A percentile compares a stretch with the other conserved stretches of the same genome.
Conservation (phyloP, 2,113 vertebrate genomes). For the Thalassoma bifasciatum region DNA sequence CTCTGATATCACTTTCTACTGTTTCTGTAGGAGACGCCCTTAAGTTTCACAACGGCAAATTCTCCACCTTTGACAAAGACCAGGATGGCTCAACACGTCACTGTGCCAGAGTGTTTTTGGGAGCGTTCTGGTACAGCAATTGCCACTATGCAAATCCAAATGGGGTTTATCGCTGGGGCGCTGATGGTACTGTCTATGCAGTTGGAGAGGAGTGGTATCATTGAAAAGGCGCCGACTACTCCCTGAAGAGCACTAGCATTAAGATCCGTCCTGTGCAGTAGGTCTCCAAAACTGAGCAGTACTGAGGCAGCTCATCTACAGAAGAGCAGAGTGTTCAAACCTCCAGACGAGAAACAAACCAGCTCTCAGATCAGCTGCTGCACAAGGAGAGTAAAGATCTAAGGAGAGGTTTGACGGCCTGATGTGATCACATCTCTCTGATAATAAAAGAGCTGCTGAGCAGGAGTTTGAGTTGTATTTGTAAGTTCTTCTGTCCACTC, state of each 20-base stretch:
- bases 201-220: fast-evolving
- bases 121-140: neutral
- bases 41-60: fast-evolving
- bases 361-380: too few relatives aligned
- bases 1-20: neutral
- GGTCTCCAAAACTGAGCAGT: slow-evolving; percentile 1
- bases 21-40: slow-evolving; percentile 10
- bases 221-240: neutral
- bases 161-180: slow-evolving; percentile 6
- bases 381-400: too few relatives aligned
- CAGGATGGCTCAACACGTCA: fast-evolving
- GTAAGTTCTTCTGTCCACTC: too few relatives aligned
- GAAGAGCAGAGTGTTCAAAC: too few relatives aligned
- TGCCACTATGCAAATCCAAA: neutral
- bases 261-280: slow-evolving; percentile 48
- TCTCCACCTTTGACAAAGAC: slow-evolving; percentile 38
- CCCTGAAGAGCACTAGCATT: slow-evolving; percentile 47
- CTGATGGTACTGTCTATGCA: neutral
- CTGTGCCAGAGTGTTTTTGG: neutral
- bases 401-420: too few relatives aligned
- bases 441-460: too few relatives aligned
- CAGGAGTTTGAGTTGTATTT: too few relatives aligned
- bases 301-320: too few relatives aligned
- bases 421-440: too few relatives aligned
- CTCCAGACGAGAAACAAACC: too few relatives aligned